Percentiles rank a stretch among this genome's conserved stretches.
Evolutionary conservation across 2,888 invertebrate genomes (phyloP).

Genomic region (Halocaridina rubra): DNA sequence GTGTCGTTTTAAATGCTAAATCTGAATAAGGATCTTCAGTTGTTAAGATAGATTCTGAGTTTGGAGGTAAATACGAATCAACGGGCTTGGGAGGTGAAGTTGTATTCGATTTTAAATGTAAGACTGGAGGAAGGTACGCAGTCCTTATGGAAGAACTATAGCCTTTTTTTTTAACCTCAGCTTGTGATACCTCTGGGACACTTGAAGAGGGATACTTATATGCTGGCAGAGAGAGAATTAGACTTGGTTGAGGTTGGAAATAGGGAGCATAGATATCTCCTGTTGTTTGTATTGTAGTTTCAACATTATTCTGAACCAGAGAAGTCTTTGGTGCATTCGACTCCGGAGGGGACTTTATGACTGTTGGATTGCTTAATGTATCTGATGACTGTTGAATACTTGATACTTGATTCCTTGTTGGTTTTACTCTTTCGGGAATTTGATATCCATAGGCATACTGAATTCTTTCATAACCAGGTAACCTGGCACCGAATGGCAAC

Average conservation of each 20-base stretch:
- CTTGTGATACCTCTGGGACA: neutral
- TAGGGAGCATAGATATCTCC: neutral
- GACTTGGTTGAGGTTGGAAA: neutral
- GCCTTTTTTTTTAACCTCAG: too few relatives aligned
- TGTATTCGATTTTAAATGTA: neutral
- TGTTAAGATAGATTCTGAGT: too few relatives aligned
- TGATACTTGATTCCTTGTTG: too few relatives aligned
- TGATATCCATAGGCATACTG: slow-evolving; percentile 36
- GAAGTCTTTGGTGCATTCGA: too few relatives aligned
- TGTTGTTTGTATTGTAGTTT: too few relatives aligned
- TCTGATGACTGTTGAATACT: too few relatives aligned
- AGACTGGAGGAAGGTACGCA: neutral
- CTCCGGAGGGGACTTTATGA: too few relatives aligned
- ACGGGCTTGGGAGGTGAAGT: neutral
- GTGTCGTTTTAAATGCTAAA: neutral
- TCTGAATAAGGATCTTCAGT: too few relatives aligned
- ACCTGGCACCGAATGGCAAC: slow-evolving; percentile 18
- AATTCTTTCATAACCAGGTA: slow-evolving; percentile 30
- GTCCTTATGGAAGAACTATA: neutral
- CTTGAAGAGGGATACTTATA: neutral
- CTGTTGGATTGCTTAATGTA: too few relatives aligned
- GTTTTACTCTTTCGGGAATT: neutral
- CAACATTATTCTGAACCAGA: too few relatives aligned
- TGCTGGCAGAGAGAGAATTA: neutral
- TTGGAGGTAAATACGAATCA: neutral